Base-by-base conservation (phyloP, 2,797 vertebrate species). In the Pantherophis alleghaniensis region DNA sequence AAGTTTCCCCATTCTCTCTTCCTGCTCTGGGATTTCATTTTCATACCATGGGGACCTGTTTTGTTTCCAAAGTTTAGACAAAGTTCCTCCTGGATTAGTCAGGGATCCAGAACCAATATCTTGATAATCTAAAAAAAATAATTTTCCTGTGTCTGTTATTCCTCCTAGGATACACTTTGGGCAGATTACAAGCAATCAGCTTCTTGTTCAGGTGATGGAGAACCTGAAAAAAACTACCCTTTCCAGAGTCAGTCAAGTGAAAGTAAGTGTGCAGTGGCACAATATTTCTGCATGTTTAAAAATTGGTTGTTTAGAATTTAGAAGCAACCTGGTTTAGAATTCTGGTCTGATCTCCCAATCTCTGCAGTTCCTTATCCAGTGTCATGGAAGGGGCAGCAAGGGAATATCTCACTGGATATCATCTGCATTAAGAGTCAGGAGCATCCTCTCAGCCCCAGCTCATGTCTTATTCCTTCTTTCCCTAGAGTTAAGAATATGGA, bases 181-280 rank as follows among this genome's bases (percentile, higher is more conserved):
- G 53, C 98, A 98, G 96, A 99, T 99, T 96, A 99, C 98, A 96
- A 98, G 98, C 96, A 99, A 99, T 97, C 99, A 99, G 94, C 99
- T 99, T 98, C 95, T 99, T 93, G 97, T 99, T 94, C 98, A 98
- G 0, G 98, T 99, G 95, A 98, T 99, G 26, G 98, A 99, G 88
- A 98, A 98, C 87, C 97, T 99, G 92, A 98, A 98, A 95, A 98
- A 97, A 96, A 98, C 98, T 59, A 99, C 99, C 0, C 97, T 99
- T 92, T 98, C 98, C 11, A 98, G 98, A 98, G 99, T 99, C 95
- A 96, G 92, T 0, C 97, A 99, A 94, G 98, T 99, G 90, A 97
- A 98, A 97, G 99, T 99, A 95, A 98, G 99, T 97, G 7, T 42
- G 13, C 28, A 28, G 26, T 22, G 2, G 26, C 32, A 79, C 42